phyloP scores from a whole-genome alignment of 2,888 invertebrate genomes.

The Ferrisia virgata region DNA sequence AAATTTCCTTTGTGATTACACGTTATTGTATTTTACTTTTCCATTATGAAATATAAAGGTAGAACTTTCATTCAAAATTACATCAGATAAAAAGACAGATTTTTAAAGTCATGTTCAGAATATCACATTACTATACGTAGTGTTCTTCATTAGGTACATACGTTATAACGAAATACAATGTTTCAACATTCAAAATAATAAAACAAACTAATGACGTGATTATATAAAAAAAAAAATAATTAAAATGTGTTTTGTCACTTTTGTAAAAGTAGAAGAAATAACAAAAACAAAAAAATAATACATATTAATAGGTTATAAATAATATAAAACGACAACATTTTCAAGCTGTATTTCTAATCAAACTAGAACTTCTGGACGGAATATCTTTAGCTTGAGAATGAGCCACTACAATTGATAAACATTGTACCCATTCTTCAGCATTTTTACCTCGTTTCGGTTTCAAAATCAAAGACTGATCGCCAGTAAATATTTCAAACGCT shows the following conservation, averaged over 20 bases:
- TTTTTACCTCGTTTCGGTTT: constrained; percentile 93
- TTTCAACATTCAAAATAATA: neutral
- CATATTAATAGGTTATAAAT: too few relatives aligned
- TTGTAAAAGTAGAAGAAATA: neutral
- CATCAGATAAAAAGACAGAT: too few relatives aligned
- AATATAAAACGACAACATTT: neutral
- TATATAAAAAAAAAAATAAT: neutral
- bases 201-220: neutral
- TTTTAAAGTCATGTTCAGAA: too few relatives aligned
- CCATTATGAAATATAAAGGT: too few relatives aligned
- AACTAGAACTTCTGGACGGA: constrained; percentile 50
- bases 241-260: neutral
- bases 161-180: too few relatives aligned
- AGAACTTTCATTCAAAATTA: too few relatives aligned
- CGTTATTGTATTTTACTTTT: too few relatives aligned
- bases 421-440: constrained; percentile 95
- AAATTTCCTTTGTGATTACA: too few relatives aligned
- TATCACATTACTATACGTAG: too few relatives aligned
- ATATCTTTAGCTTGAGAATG: constrained; percentile 66
- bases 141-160: too few relatives aligned
- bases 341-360: constrained; percentile 50
- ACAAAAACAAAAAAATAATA: neutral
- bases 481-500: constrained; percentile 95
- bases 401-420: constrained; percentile 87
- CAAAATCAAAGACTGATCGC: constrained; percentile 84